Evolutionary conservation across 2,888 invertebrate genomes (phyloP), one percentile per base, ranked within the genome.

Genomic region (Apodemia hepburni): DNA sequence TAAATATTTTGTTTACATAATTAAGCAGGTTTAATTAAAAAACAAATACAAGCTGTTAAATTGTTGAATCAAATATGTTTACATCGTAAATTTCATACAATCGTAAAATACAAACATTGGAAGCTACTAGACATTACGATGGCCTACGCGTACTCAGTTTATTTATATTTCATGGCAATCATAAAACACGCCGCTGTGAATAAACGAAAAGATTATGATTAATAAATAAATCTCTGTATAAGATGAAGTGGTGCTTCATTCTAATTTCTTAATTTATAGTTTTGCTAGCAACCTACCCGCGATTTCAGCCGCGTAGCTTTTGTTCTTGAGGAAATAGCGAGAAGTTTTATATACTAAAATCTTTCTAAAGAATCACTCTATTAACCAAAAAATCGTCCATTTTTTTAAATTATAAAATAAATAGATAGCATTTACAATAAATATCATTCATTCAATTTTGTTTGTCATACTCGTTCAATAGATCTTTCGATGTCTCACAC

Each of bases 51-150:
- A 51, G 12, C 11, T 17, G 51, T 51, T 51, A 51, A 51, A 51
- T 22, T 8, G 18, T 51, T 22, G 18, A 22, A 51, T 51, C 51
- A 51, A 51, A 51, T 51, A 51, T 51, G 51, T 51, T 51, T 51
- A 51, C 51, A 51, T 51, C 51, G 51, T 51, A 51, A 51, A 42
- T 61, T 64, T 61, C 18, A 54, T 59, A 61, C 64, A 54, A 51
- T 22, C 59, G 49, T 61, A 59, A 61, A 64, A 59, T 49, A 35
- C 58, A 64, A 64, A 61, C 54, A 59, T 22, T 8, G 51, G 12
- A 22, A 18, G 51, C 27, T 54, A 27, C 51, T 54, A 54, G 18
- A 51, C 18, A 51, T 51, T 22, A 51, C 22, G 49, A 49, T 51
- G 22, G 51, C 12, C 27, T 22, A 22, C 51, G 18, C 49, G 49